Evolutionary conservation across 2,888 invertebrate species (phyloP), one percentile per base, ranked within the genome.

Genomic region (Ichneumon xanthorius): DNA sequence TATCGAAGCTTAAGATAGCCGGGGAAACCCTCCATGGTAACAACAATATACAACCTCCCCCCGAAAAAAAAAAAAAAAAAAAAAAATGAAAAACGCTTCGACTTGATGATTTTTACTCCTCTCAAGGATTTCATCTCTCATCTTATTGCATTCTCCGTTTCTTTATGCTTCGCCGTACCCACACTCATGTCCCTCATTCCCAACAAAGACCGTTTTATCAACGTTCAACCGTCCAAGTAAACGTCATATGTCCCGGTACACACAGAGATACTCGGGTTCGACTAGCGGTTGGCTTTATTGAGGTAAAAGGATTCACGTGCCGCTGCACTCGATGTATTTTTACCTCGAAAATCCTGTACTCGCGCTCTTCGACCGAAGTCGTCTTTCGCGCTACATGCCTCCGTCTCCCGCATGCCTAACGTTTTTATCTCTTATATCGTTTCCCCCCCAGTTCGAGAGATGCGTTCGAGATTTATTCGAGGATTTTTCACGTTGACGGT

Each of bases 251-350:
- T 61, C 16, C 63, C 30, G 63, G 26, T 33, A 48, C 45, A 75
- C 45, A 63, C 9, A 75, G 58, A 58, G 26, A 19, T 58, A 48
- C 45, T 75, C 75, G 30, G 16, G 30, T 14, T 58, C 19, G 63
- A 11, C 48, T 45, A 61, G 45, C 30, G 48, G 55, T 72, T 75
- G 48, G 75, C 45, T 75, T 30, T 33, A 75, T 75, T 75, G 30
- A 30, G 48, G 61, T 75, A 63, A 75, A 75, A 75, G 63, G 75
- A 75, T 75, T 75, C 48, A 58, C 75, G 63, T 55, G 45, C 75
- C 30, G 14, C 63, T 30, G 45, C 22, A 58, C 40, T 22, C 73
- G 30, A 63, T 45, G 30, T 58, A 61, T 48, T 75, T 75, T 30
- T 61, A 22, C 30, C 16, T 58, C 73, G 45, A 40, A 16, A 75